Evolutionary conservation across 23 tunicate genomes (phyloP), one percentile per base, ranked within the genome.

Genomic region (Styela clava): DNA sequence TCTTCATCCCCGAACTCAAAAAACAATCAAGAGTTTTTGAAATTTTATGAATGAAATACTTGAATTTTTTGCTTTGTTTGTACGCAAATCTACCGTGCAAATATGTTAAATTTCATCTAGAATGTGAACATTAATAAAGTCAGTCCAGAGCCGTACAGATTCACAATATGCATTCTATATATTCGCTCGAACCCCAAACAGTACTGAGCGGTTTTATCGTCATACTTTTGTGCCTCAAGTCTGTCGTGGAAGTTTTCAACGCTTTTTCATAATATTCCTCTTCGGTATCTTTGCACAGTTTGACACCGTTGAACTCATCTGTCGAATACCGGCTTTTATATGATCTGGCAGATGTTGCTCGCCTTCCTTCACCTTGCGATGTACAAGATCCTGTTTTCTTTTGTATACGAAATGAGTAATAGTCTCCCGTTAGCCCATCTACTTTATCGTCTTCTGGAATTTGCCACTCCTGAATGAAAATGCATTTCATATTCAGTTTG

Each of bases 391-490:
- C 23, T 67, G 19, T 67, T 27, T 16, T 0, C 31, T 67, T 27
- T 1, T 67, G 71, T 0, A 67, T 27, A 18, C 71, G 71, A 24
- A 67, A 67, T 67, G 71, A 27, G 22, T 67, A 67, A 67, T 67
- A 67, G 22, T 67, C 71, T 16, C 32, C 31, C 16, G 30, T 67
- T 22, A 67, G 22, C 7, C 56, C 56, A 29, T 67, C 31, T 22
- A 25, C 16, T 22, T 29, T 27, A 18, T 67, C 71, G 71, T 67
- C 31, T 22, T 67, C 71, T 16, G 71, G 71, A 1, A 67, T 67
- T 29, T 67, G 19, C 32, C 31, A 67, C 16, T 22, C 31, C 71
- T 67, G 22, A n/a, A n/a, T n/a, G n/a, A n/a, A n/a, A n/a, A n/a
- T n/a, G n/a, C n/a, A n/a, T n/a, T n/a, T n/a, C n/a, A n/a, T n/a